Base-by-base conservation (phyloP, 2,797 vertebrate species). In the Poliocrania exsul region DNA sequence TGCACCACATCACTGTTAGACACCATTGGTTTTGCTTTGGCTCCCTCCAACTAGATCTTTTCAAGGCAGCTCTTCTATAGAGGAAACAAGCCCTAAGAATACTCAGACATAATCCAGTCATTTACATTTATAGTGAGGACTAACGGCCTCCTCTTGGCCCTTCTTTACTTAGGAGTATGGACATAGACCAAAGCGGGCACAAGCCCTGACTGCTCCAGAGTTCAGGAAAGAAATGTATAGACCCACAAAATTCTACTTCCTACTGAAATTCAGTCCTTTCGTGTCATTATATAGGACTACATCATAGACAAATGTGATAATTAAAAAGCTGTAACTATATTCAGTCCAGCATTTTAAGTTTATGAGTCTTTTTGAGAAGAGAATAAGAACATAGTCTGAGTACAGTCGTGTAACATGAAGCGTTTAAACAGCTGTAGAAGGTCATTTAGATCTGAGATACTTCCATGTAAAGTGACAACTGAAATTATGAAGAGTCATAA, bases 1-100 rank as follows among this genome's bases (percentile, higher is more conserved):
- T 1, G 1, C 11, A 40, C 11, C 28, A 4, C 11, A 23, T 21
- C 42, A 62, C 11, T 1, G 0, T 62, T 47, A 42, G 56, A 50
- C 38, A 62, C 13, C 8, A 33, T 4, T 71, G 29, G 18, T 25
- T 57, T 56, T 57, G 31, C 38, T 83, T 44, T 56, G 9, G 11
- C 44, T 92, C 50, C 16, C 28, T 49, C 14, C 61, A 74, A 16
- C 19, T 26, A 49, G 16, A 8, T 33, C 29, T 66, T 86, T 78
- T 40, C 25, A 44, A 61, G 33, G 35, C 19, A 72, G 21, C 3
- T 89, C 21, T 57, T 57, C 24, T 29, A 9, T 0, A 65, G 16
- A n/a, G 17, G 17, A 18, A 4, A 40, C 1, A 25, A 67, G 9
- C 46, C 24, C 37, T 23, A 33, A 18, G 13, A 29, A 29, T 37